Percentiles rank a stretch among this genome's conserved stretches.
Evolutionary conservation across 2,797 vertebrate species (phyloP).

Genomic region (Pygocentrus nattereri): DNA sequence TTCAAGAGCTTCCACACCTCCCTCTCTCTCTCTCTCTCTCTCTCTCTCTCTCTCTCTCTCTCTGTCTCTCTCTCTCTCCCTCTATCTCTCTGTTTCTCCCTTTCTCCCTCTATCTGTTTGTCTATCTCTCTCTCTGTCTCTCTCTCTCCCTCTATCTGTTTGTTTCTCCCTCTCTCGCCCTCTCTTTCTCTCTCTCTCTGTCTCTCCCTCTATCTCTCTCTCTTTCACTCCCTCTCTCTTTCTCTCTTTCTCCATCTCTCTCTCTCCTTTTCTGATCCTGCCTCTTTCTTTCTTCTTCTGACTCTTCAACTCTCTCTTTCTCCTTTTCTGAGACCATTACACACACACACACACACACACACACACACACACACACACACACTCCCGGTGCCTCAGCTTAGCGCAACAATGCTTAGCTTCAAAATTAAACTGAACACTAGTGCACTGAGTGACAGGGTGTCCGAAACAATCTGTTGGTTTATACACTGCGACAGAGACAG

Average conservation of each 20-base stretch:
- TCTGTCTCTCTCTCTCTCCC: background rate
- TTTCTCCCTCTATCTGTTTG: too few species aligned
- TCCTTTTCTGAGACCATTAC: background rate
- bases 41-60: constrained; percentile 31
- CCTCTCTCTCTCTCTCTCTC: constrained; percentile 41
- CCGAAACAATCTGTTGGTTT: background rate
- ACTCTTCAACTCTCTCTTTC: too few species aligned
- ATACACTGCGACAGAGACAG: background rate
- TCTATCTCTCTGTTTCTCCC: background rate
- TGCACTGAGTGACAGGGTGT: background rate
- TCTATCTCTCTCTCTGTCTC: too few species aligned
- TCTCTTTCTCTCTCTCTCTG: background rate
- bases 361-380: constrained; percentile 28
- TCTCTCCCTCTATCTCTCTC: background rate
- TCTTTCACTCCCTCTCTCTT: too few species aligned
- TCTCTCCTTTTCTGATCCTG: too few species aligned
- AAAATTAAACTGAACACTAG: background rate
- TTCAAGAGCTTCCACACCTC: constrained; percentile 55
- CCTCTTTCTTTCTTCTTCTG: too few species aligned
- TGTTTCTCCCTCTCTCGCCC: background rate
- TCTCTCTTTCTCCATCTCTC: too few species aligned
- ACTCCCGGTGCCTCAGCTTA: constrained; percentile 13
- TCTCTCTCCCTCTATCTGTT: too few species aligned
- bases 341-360: constrained; percentile 18
- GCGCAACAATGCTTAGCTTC: constrained; percentile 38